These are phyloP conservation scores for Polypedilum vanderplanki DNA, from an alignment of 1,140 invertebrate genomes.

Conservation along the genomic window DNA sequence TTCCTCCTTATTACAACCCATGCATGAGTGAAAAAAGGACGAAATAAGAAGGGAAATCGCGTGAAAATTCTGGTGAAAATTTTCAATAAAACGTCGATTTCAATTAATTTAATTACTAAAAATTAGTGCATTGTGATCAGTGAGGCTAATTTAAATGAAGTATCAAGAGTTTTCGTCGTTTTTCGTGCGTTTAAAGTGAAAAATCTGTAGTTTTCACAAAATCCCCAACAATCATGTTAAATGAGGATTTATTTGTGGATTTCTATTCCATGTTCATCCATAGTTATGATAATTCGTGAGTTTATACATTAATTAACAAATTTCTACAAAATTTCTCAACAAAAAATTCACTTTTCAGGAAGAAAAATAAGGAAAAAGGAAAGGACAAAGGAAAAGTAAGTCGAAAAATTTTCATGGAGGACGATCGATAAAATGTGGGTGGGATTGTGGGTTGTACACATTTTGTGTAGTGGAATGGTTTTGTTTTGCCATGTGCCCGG, in stretches of 20 bases:
- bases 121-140: slow-evolving; percentile 9
- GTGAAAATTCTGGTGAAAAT: slow-evolving; percentile 1
- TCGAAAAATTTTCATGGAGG: slow-evolving; percentile 25
- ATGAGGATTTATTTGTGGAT: slow-evolving; percentile 21
- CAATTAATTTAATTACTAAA: slow-evolving; percentile 6
- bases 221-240: background rate
- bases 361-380: slow-evolving; percentile 22
- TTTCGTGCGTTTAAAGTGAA: slow-evolving; percentile 20
- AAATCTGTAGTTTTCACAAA: slow-evolving; percentile 14
- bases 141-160: background rate
- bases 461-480: background rate
- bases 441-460: background rate
- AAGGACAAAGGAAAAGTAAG: slow-evolving; percentile 28
- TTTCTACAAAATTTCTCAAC: background rate
- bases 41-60: slow-evolving; percentile 12
- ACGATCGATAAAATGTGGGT: slow-evolving; percentile 28
- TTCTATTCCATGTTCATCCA: slow-evolving; percentile 23
- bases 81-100: slow-evolving; percentile 17
- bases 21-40: slow-evolving; percentile 24
- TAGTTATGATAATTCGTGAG: slow-evolving; percentile 26
- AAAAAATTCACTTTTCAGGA: background rate
- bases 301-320: slow-evolving; percentile 5
- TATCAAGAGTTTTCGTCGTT: background rate
- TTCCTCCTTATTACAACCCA: slow-evolving; percentile 10
- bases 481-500: slow-evolving; percentile 15